Evolutionary conservation across 1,140 invertebrate genomes (phyloP).

Genomic region (Drosophila lacertosa): DNA sequence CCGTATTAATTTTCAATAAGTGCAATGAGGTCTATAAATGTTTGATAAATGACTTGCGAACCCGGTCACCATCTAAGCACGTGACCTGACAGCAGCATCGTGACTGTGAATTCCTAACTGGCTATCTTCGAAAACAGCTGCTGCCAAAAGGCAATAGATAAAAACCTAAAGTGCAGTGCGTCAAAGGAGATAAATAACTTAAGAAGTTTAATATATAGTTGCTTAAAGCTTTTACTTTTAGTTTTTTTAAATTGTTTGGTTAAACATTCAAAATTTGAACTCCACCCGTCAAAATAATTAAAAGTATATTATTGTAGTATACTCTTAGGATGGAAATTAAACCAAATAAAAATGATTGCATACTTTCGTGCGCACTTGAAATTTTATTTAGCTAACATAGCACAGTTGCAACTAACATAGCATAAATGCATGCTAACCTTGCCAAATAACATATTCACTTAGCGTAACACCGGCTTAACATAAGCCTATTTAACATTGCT

Average conservation of each 20-base stretch:
- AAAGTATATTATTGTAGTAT: background rate
- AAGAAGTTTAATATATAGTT: no score
- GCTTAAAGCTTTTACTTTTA: no score
- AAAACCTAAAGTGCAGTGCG: no score
- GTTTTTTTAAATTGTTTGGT: no score
- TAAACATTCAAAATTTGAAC: no score
- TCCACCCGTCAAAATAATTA: no score
- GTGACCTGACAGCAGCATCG: constrained; percentile 43
- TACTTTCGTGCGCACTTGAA: background rate
- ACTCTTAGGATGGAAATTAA: background rate
- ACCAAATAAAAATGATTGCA: background rate
- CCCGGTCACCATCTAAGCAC: constrained; percentile 31
- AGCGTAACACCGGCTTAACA: background rate
- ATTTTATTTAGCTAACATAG: background rate
- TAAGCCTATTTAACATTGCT: background rate
- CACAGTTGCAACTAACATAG: background rate
- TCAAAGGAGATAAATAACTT: no score
- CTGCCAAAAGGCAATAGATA: background rate
- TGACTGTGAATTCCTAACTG: constrained; percentile 28
- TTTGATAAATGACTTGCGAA: constrained; percentile 66
- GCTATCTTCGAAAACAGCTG: background rate
- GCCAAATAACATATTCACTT: no score
- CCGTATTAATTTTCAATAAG: constrained; percentile 81
- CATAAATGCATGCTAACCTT: no score
- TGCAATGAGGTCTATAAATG: constrained; percentile 69